Evolutionary conservation across 2,888 invertebrate species (phyloP).

Genomic region (Aphidoletes aphidimyza): DNA sequence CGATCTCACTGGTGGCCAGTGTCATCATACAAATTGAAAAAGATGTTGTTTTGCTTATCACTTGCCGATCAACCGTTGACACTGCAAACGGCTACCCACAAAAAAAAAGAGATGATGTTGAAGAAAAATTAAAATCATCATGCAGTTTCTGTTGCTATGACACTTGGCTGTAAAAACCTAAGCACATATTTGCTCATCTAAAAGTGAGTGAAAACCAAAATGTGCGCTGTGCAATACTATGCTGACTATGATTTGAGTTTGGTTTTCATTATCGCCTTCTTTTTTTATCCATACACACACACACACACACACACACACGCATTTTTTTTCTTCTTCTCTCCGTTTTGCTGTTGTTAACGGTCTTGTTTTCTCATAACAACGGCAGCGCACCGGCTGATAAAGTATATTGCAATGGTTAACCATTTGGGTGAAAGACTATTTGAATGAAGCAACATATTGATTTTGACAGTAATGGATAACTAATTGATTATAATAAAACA

Average conservation of each 20-base stretch:
- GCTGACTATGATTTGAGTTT: conserved; percentile 2
- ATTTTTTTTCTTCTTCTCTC: no score
- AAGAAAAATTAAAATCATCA: neutral
- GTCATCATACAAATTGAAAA: no score
- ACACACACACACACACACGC: no score
- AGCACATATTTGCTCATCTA: conserved; percentile 37
- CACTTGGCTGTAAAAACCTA: neutral
- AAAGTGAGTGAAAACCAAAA: conserved; percentile 23
- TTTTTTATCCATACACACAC: no score
- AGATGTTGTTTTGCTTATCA: neutral
- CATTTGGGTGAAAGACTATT: conserved; percentile 23
- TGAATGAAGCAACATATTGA: conserved; percentile 36
- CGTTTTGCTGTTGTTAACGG: no score
- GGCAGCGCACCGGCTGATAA: neutral
- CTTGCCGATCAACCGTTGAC: neutral
- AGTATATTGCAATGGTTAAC: neutral
- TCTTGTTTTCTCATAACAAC: neutral
- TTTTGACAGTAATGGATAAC: conserved; percentile 36
- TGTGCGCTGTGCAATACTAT: neutral
- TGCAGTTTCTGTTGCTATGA: conserved; percentile 33
- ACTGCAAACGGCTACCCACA: neutral
- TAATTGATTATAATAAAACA: conserved; percentile 23
- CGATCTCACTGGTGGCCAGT: neutral
- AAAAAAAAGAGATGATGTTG: neutral
- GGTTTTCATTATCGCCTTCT: neutral